phyloP scores from a whole-genome alignment of 2,113 vertebrate species.

The Corythoichthys haematopterus region DNA sequence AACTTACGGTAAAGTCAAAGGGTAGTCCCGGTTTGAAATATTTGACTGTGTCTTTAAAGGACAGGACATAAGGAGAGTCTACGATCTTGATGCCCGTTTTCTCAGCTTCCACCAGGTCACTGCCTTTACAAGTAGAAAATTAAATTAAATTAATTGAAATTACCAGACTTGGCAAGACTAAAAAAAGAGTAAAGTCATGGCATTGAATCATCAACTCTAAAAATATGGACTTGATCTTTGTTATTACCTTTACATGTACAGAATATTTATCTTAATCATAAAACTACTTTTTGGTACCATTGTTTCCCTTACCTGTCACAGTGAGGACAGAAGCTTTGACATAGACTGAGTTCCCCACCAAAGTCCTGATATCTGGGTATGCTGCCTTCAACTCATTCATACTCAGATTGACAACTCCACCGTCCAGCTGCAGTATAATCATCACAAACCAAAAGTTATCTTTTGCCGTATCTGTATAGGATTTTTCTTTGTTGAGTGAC shows the following conservation, averaged over 20 bases:
- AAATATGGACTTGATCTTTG: background rate
- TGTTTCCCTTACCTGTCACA: conserved; percentile 48
- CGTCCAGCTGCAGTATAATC: conserved; percentile 53
- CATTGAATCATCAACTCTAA: background rate
- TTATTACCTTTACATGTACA: background rate
- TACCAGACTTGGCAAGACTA: background rate
- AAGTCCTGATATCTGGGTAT: conserved; percentile 47
- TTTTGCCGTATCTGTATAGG: background rate
- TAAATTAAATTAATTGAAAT: background rate
- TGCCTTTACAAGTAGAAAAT: conserved; percentile 66
- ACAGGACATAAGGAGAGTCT: conserved; percentile 78
- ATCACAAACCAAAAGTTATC: background rate
- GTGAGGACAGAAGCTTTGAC: conserved; percentile 74
- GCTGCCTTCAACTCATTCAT: conserved; percentile 58
- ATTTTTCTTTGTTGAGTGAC: conserved; percentile 20
- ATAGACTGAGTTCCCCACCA: conserved; percentile 66
- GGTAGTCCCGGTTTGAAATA: conserved; percentile 87
- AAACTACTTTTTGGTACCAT: background rate
- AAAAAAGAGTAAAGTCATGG: background rate
- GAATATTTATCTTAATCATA: background rate
- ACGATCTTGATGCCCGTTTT: conserved; percentile 77
- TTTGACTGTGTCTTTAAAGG: conserved; percentile 76
- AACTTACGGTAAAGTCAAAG: conserved; percentile 68
- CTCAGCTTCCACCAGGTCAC: conserved; percentile 84
- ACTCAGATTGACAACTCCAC: conserved; percentile 51